Evolutionary conservation across 1,140 invertebrate species (phyloP).

Genomic region (Rhyacophila brunnea): DNA sequence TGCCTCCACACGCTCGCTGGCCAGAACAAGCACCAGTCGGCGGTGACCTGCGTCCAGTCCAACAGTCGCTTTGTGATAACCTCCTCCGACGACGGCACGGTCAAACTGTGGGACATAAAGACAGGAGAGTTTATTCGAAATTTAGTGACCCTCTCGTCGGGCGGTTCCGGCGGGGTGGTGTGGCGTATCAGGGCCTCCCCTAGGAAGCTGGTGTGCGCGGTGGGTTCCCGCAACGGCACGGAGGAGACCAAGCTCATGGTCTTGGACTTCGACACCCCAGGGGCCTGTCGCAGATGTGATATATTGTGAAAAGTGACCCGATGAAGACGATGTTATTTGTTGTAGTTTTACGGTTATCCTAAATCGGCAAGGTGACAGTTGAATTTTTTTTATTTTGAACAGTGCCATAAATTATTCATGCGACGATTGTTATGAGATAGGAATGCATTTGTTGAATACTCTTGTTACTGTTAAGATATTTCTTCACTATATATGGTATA

Average conservation of each 20-base stretch:
- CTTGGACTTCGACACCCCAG: slow-evolving; percentile 46
- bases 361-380: no score
- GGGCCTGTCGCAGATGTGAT: slow-evolving; percentile 56
- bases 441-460: no score
- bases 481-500: no score
- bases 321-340: no score
- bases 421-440: no score
- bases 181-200: slow-evolving; percentile 94
- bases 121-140: slow-evolving; percentile 95
- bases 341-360: no score
- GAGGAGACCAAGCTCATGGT: slow-evolving; percentile 98
- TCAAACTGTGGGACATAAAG: slow-evolving; percentile 97
- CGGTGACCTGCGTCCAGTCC: slow-evolving; percentile 97
- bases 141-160: slow-evolving; percentile 87
- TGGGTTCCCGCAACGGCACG: slow-evolving; percentile 95
- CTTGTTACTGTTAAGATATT: no score
- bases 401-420: no score
- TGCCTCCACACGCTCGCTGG: slow-evolving; percentile 95
- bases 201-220: slow-evolving; percentile 96
- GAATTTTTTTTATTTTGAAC: no score
- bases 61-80: slow-evolving; percentile 97
- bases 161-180: slow-evolving; percentile 95
- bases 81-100: slow-evolving; percentile 98
- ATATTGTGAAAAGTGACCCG: slow-evolving; percentile 34
- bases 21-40: slow-evolving; percentile 95